Conservation (phyloP, 64 coral and sea anemone species). For the Orbicella faveolata region DNA sequence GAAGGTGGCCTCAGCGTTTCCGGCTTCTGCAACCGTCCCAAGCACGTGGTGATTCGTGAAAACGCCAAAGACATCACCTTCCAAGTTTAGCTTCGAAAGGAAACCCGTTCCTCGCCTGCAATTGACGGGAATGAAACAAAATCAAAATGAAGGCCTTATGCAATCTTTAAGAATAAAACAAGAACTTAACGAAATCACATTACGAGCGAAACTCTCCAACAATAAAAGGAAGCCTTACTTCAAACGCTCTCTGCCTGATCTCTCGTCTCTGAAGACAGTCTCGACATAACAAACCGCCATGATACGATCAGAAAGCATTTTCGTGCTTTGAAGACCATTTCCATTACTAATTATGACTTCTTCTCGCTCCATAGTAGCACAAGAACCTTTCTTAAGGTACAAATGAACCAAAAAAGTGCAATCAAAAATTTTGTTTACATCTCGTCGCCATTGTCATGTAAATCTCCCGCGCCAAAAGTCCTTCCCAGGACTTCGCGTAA, state of each 20-base stretch:
- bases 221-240: slow-evolving; percentile 46
- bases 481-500: neutral
- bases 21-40: slow-evolving; percentile 25
- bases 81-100: slow-evolving; percentile 40
- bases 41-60: slow-evolving; percentile 97
- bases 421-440: neutral
- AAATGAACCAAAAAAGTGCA: neutral
- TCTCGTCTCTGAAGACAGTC: slow-evolving; percentile 26
- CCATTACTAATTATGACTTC: slow-evolving; percentile 73
- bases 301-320: slow-evolving; percentile 36
- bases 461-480: slow-evolving; percentile 62
- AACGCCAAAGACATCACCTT: slow-evolving; percentile 31
- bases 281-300: slow-evolving; percentile 69
- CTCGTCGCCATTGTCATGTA: slow-evolving; percentile 25
- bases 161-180: neutral
- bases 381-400: neutral
- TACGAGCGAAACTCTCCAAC: neutral
- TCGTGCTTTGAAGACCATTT: slow-evolving; percentile 51
- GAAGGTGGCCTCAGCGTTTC: slow-evolving; percentile 59
- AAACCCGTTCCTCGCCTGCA: slow-evolving; percentile 82
- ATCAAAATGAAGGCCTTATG: neutral
- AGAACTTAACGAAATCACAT: neutral
- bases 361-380: slow-evolving; percentile 11
- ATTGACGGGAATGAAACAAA: neutral
- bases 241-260: slow-evolving; percentile 23